These are phyloP conservation scores for Notolabrus celidotus DNA, from an alignment of 2,797 vertebrate genomes.

Conservation along the genomic window DNA sequence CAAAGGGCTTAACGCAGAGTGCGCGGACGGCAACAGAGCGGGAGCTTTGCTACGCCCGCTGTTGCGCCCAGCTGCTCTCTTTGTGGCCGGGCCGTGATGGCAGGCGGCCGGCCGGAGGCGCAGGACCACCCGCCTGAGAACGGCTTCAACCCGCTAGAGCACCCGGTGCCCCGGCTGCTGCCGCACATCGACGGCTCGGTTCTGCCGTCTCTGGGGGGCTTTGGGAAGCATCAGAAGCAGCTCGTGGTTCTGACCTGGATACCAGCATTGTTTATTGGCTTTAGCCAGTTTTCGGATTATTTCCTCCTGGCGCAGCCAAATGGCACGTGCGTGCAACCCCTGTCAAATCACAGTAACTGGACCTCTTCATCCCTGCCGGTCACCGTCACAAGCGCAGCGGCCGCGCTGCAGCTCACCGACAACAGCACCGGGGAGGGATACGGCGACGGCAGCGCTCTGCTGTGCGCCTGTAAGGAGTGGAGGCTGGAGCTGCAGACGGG, in stretches of 20 bases:
- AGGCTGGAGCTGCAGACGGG: conserved; percentile 91
- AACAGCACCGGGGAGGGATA: conserved; percentile 67
- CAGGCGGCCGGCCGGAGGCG: conserved; percentile 79
- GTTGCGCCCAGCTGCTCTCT: conserved; percentile 63
- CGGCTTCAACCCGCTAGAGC: conserved; percentile 82
- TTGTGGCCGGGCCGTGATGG: conserved; percentile 79
- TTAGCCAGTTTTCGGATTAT: conserved; percentile 97
- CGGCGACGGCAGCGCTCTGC: conserved; percentile 69
- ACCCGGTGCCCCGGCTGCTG: conserved; percentile 81
- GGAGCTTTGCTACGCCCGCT: conserved; percentile 55
- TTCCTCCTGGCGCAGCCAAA: conserved; percentile 93
- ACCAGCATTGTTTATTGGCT: conserved; percentile 95
- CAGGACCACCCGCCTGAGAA: conserved; percentile 83
- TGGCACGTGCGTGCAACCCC: conserved; percentile 87
- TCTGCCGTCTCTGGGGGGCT: conserved; percentile 92
- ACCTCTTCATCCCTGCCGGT: conserved; percentile 58
- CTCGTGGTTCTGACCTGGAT: conserved; percentile 97
- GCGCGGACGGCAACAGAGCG: conserved; percentile 54
- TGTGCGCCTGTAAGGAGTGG: conserved; percentile 90
- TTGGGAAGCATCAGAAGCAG: conserved; percentile 91
- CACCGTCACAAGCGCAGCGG: conserved; percentile 23
- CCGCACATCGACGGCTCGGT: conserved; percentile 92
- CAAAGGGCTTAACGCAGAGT: conserved; percentile 65
- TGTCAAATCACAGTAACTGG: conserved; percentile 73
- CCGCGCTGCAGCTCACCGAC: conserved; percentile 45